Base-by-base conservation (phyloP, 2,888 invertebrate species). In the Andricus quercusramuli region DNA sequence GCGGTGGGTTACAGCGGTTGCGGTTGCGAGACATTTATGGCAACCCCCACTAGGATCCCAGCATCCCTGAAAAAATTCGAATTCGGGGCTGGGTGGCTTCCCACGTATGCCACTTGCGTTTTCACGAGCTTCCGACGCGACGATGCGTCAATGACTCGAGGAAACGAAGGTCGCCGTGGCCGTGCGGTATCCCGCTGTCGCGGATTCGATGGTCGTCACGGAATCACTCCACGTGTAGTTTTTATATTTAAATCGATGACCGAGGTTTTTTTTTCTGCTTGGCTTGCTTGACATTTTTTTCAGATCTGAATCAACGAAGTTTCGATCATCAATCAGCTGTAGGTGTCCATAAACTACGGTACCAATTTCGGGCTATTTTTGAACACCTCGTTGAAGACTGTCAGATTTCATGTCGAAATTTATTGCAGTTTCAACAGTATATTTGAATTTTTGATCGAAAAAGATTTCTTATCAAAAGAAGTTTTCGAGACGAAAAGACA, bases 1-100 rank as follows among this genome's bases (percentile, higher is more conserved):
- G 86, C 89, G 86, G 83, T 84, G 86, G 84, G 86, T 87, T 85
- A 85, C 84, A 80, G 78, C 79, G 74, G 25, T 29, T 66, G 78
- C 78, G 66, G n/a, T 82, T 86, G 84, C 89, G 90, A 88, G 92
- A 92, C 92, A 92, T 92, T 92, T 92, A 92, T 92, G 92, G 92
- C 91, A 91, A 91, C 91, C 91, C 91, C 90, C 90, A 88, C 91
- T 86, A 85, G 79, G 85, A 37, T 70, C 78, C 65, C 83, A 65
- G 67, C 47, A 79, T 79, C 80, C 51, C 82, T 76, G 66, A 82
- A 82, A 83, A 74, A 37, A 37, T 37, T 37, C 37, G 37, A 37
- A 56, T 51, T 74, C 74, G 51, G 78, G 79, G 59, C 83, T 83
- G 80, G 78, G 83, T 56, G 32, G 32, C 74, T 56, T 74, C 74